Base-by-base conservation (phyloP, 1,140 invertebrate genomes). In the Zaprionus gabonicus region DNA sequence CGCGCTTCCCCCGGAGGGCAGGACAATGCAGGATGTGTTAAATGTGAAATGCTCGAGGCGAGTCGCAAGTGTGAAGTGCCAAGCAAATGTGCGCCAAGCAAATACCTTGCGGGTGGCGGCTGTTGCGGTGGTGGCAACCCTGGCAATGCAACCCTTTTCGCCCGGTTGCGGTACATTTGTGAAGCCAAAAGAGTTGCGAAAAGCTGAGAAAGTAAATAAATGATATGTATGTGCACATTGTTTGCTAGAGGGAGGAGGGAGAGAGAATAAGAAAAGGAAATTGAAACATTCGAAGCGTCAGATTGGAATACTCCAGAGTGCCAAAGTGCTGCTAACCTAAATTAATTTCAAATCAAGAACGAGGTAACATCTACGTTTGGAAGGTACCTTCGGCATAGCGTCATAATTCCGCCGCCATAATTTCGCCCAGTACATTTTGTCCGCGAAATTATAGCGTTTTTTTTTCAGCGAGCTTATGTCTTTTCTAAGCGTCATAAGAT, bases 1-100 rank as follows among this genome's bases (percentile, higher is more conserved):
- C 46, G 20, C 25, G 46, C 20, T 13, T 12, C 12, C 9, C 46
- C 46, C 20, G 10, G 10, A 51, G 46, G 20, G 46, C 46, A 51
- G 46, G 46, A 51, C 46, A 51, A 51, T 25, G 20, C 46, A 51
- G 46, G 46, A 51, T 51, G 46, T 51, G 46, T 51, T 51, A 51
- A 51, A 51, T 51, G 46, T 20, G 46, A 51, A 51, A 51, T 9
- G 46, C 46, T 51, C 46, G 20, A 25, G 12, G 46, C 46, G 7
- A 23, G 46, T 51, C 20, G 46, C 46, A 51, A 51, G 46, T 51
- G 46, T 51, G 46, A 51, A 51, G 46, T 51, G 46, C 9, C 46
- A 51, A 51, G 46, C 46, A 51, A 51, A 51, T 51, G 46, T 51
- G 46, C 9, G 46, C 20, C 9, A 51, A 51, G 46, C 46, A 51